phyloP scores from a whole-genome alignment of 2,797 vertebrate genomes.

The Catharus ustulatus region DNA sequence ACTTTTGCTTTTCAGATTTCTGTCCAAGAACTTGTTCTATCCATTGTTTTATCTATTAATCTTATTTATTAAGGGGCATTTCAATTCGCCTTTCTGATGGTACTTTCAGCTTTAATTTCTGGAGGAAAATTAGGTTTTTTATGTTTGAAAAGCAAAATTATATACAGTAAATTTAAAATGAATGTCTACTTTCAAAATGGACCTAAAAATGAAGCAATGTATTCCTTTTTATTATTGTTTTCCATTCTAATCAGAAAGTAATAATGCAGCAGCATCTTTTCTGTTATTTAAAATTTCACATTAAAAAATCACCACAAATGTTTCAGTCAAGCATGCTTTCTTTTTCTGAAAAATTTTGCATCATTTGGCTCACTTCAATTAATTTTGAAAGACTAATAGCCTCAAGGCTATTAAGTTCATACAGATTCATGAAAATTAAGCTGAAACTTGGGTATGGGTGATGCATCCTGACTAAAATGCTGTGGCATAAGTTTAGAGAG shows the following conservation, averaged over 20 bases:
- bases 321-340: not conserved
- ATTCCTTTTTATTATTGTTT: not conserved
- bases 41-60: not conserved
- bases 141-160: not conserved
- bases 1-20: not conserved
- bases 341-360: not conserved
- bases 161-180: not conserved
- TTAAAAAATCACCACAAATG: not conserved
- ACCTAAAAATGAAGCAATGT: not conserved
- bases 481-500: not conserved
- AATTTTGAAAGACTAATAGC: not conserved
- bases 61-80: not conserved
- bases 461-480: not conserved
- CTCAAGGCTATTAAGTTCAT: not conserved
- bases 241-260: not conserved
- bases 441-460: not conserved
- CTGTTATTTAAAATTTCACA: not conserved
- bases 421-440: not conserved
- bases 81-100: not conserved
- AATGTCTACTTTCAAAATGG: not conserved
- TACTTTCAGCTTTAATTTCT: not conserved
- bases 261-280: not conserved
- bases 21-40: not conserved
- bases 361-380: not conserved
- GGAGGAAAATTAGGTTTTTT: rapidly evolving